Percentiles rank a stretch among this genome's conserved stretches.
phyloP scores from a whole-genome alignment of 2,888 invertebrate species.

The Anticlea derivata region DNA sequence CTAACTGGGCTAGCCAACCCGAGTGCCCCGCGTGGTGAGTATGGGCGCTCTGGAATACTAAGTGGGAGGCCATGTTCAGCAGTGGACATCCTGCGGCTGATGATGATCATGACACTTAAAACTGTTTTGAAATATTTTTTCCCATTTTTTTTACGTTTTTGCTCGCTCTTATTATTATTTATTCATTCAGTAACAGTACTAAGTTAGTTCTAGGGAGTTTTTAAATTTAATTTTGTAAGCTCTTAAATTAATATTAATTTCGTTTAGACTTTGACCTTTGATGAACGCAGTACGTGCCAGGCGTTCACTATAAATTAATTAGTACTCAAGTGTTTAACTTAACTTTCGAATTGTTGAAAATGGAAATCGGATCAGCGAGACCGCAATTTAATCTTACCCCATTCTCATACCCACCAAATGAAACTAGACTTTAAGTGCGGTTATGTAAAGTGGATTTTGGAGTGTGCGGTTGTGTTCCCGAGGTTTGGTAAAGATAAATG shows the following conservation, averaged over 20 bases:
- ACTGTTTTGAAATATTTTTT: too few relatives aligned
- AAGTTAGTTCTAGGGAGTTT: too few relatives aligned
- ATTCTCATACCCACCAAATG: constrained; percentile 25
- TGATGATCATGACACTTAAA: too few relatives aligned
- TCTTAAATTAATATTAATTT: constrained; percentile 26
- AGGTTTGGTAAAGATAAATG: constrained; percentile 74
- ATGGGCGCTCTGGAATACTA: too few relatives aligned
- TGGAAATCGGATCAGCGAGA: constrained; percentile 40
- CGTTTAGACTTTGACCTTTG: constrained; percentile 5
- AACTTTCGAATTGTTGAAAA: constrained; percentile 30
- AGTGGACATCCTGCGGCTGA: too few relatives aligned
- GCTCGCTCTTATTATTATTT: too few relatives aligned
- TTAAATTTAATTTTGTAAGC: background rate
- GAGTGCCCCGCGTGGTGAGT: too few relatives aligned
- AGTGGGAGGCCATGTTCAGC: too few relatives aligned
- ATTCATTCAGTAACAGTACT: too few relatives aligned
- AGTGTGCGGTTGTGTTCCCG: constrained; percentile 28
- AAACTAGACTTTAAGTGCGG: constrained; percentile 29
- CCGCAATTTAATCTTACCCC: constrained; percentile 48
- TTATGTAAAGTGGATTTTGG: constrained; percentile 38
- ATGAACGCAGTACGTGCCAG: constrained; percentile 22
- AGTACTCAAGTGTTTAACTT: constrained; percentile 18
- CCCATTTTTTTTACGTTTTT: too few relatives aligned
- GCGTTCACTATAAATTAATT: constrained; percentile 27
- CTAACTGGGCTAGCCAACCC: too few relatives aligned